A percentile compares a stretch with the other conserved stretches of the same genome.
These are phyloP conservation scores for Lordiphosa clarofinis DNA, from an alignment of 1,140 invertebrate species.

Conservation along the genomic window DNA sequence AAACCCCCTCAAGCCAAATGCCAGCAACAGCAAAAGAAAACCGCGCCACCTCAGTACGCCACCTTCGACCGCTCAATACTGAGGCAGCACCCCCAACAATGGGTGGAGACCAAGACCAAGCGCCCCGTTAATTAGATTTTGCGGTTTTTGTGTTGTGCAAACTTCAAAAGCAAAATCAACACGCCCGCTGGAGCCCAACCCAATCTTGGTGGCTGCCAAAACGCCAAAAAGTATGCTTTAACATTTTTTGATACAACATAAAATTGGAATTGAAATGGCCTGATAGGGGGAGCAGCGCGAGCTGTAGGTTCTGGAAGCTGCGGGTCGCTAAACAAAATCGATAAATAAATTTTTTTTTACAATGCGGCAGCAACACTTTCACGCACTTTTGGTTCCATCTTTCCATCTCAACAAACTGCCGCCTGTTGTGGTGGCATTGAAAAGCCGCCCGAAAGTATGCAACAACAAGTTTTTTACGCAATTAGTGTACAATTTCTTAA, in stretches of 20 bases:
- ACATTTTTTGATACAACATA: constrained; percentile 70
- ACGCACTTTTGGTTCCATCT: constrained; percentile 47
- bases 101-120: constrained; percentile 58
- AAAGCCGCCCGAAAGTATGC: constrained; percentile 68
- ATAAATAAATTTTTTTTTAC: constrained; percentile 70
- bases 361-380: constrained; percentile 72
- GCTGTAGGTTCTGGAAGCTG: constrained; percentile 34
- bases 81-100: constrained; percentile 28
- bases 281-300: background rate
- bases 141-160: constrained; percentile 76
- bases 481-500: constrained; percentile 79
- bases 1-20: constrained; percentile 40
- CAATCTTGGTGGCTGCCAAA: constrained; percentile 46
- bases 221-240: constrained; percentile 75
- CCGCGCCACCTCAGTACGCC: constrained; percentile 40
- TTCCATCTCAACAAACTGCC: constrained; percentile 4
- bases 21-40: constrained; percentile 63
- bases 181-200: constrained; percentile 32
- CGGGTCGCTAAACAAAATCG: constrained; percentile 69
- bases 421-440: constrained; percentile 57
- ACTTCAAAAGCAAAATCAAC: constrained; percentile 71
- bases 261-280: constrained; percentile 65
- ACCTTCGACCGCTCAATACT: too few relatives aligned
- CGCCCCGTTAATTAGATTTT: constrained; percentile 77
- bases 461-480: constrained; percentile 75